Evolutionary conservation across 2,888 invertebrate genomes (phyloP).

Genomic region (Alloscopus bannaensis): DNA sequence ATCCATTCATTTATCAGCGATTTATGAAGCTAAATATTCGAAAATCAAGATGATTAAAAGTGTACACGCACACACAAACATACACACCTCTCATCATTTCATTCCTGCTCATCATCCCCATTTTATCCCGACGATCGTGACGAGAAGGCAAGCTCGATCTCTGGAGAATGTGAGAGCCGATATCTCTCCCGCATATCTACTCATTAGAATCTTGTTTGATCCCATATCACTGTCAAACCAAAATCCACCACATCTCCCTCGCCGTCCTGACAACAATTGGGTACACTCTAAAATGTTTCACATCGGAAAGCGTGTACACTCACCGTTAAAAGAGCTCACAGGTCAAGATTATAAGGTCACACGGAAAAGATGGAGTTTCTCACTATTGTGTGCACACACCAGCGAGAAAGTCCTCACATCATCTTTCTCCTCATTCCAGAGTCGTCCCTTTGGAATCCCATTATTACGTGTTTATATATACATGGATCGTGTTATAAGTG

Average conservation of each 20-base stretch:
- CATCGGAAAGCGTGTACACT: too few species aligned
- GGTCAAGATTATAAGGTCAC: constrained; percentile 45
- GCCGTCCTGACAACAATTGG: background rate
- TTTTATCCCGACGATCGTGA: background rate
- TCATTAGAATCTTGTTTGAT: too few species aligned
- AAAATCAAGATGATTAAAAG: too few species aligned
- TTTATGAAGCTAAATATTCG: too few species aligned
- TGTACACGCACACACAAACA: too few species aligned
- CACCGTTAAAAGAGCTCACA: background rate
- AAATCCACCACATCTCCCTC: background rate
- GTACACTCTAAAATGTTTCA: background rate
- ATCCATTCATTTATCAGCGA: too few species aligned
- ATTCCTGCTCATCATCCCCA: too few species aligned
- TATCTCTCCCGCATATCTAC: too few species aligned
- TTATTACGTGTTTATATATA: constrained; percentile 11
- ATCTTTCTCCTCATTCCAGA: background rate
- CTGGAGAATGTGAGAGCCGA: too few species aligned
- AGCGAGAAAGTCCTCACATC: background rate
- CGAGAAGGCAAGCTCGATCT: background rate
- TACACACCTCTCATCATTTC: too few species aligned
- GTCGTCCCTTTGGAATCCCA: constrained; percentile 43
- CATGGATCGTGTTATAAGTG: too few species aligned
- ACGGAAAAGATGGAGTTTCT: constrained; percentile 41
- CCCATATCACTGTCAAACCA: background rate
- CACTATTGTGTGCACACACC: background rate